These are phyloP conservation scores for Mythimna vitellina DNA, from an alignment of 2,888 invertebrate species.

Conservation along the genomic window DNA sequence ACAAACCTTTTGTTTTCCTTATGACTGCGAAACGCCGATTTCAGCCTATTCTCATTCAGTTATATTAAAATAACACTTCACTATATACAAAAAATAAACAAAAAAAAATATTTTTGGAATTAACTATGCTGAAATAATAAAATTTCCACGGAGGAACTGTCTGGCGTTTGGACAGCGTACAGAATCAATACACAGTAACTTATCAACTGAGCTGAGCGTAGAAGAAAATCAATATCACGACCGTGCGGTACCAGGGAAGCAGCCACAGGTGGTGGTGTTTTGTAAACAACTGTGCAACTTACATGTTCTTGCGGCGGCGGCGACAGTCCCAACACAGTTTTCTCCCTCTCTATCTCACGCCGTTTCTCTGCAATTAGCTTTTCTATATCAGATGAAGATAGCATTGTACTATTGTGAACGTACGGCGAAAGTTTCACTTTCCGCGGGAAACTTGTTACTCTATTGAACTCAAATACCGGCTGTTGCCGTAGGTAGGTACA, in stretches of 20 bases:
- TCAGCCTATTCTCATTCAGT: neutral
- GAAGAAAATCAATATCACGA: conserved; percentile 72
- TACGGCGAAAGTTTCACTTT: conserved; percentile 69
- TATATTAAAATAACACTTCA: neutral
- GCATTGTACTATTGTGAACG: conserved; percentile 75
- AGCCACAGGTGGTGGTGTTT: conserved; percentile 72
- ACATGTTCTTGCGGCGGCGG: conserved; percentile 57
- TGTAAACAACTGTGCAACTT: conserved; percentile 55
- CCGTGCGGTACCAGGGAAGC: conserved; percentile 48
- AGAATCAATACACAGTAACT: conserved; percentile 65
- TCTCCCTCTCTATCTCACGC: conserved; percentile 85
- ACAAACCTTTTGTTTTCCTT: conserved; percentile 48
- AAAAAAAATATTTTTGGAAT: neutral
- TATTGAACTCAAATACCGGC: conserved; percentile 12
- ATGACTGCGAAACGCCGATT: neutral
- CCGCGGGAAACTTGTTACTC: conserved; percentile 67
- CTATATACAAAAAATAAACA: neutral
- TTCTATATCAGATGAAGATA: conserved; percentile 83
- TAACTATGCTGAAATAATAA: conserved; percentile 5
- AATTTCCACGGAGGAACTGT: conserved; percentile 12
- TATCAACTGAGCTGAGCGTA: conserved; percentile 53
- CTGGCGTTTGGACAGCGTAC: conserved; percentile 41
- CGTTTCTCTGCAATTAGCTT: conserved; percentile 85
- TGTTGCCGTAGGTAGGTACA: neutral
- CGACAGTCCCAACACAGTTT: conserved; percentile 78